Evolutionary conservation across 2,113 vertebrate genomes (phyloP), one percentile per base, ranked within the genome.

Genomic region (Riparia riparia): DNA sequence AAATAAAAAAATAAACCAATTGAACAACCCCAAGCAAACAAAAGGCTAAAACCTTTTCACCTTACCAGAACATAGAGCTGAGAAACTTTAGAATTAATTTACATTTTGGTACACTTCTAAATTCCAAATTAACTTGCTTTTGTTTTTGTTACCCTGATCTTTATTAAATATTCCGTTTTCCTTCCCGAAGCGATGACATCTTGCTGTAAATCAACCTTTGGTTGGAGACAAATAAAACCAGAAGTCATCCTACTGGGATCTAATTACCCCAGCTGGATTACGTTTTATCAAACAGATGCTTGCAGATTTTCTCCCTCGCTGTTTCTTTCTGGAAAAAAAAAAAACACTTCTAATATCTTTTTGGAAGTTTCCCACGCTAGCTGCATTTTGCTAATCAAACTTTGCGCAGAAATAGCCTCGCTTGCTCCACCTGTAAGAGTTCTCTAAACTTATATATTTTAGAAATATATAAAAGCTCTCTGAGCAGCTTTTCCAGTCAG

Each of bases 231-330:
- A 91, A 76, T 78, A 95, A 92, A 86, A 85, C n/a, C 92, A 91
- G 54, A 95, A 90, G 78, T 97, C 41, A 37, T 95, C 94, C 97
- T 97, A 94, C 93, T 94, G 96, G 97, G 97, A 98, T 90, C 97
- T 98, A 97, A 98, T 98, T 98, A 98, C 96, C 49, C 54, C 95
- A 97, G 96, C 66, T 90, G 96, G 97, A 98, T 97, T 97, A 97
- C n/a, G 69, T 90, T 97, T 92, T 91, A 96, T 96, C 93, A 98
- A 97, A 96, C 93, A 97, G 97, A 93, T 2, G 54, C 77, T 89
- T 95, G 93, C 91, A 93, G 92, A 94, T 93, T 97, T 95, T 96
- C 79, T 89, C 85, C 54, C 79, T 96, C 11, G 7, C 32, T 24
- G 34, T 69, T 97, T 93, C 56, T 95, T 96, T 96, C 39, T 93